phyloP scores from a whole-genome alignment of 2,888 invertebrate genomes.

The Limnephilus rhombicus region DNA sequence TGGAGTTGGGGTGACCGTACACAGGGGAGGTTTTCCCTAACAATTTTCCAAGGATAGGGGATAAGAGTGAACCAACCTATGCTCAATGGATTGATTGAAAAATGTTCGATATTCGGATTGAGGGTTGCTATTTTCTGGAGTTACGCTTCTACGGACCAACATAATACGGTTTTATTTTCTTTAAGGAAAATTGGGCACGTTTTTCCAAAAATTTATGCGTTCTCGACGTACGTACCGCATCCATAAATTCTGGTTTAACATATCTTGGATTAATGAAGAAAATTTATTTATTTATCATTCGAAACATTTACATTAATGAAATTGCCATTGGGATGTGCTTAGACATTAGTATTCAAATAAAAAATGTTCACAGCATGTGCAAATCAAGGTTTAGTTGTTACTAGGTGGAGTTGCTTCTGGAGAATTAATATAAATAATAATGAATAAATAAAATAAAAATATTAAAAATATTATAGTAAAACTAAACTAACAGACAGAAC shows the following conservation, averaged over 20 bases:
- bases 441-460: too few relatives aligned
- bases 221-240: background rate
- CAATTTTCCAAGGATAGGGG: slow-evolving; percentile 44
- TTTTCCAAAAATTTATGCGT: background rate
- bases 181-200: background rate
- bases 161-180: background rate
- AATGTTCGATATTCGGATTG: slow-evolving; percentile 23
- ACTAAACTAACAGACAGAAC: too few relatives aligned
- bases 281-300: background rate
- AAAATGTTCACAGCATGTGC: too few relatives aligned
- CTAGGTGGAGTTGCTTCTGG: too few relatives aligned
- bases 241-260: background rate
- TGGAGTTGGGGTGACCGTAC: background rate
- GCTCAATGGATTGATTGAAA: slow-evolving; percentile 54
- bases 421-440: too few relatives aligned
- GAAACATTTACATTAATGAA: too few relatives aligned
- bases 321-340: too few relatives aligned
- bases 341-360: too few relatives aligned
- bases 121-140: slow-evolving; percentile 4
- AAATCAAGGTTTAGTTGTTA: too few relatives aligned
- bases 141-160: background rate
- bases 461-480: too few relatives aligned
- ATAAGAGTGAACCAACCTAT: slow-evolving; percentile 37
- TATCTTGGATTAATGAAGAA: background rate
- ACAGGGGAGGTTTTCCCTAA: slow-evolving; percentile 39